A percentile compares a stretch with the other conserved stretches of the same genome.
Conservation (phyloP, 2,888 invertebrate genomes). For the Lithophane leautieri region DNA sequence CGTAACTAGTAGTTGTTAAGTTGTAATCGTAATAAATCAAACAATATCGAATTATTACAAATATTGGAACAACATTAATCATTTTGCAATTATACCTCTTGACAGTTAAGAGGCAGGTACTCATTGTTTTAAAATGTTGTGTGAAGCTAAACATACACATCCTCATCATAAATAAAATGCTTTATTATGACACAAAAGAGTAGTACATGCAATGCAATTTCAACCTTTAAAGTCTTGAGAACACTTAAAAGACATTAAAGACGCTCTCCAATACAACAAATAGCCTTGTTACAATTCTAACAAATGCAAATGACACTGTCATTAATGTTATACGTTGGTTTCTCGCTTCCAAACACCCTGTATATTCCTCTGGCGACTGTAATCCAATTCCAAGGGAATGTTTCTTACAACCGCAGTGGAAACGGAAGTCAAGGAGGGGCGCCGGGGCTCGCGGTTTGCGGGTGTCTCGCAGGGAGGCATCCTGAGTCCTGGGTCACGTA, state of each 20-base stretch:
- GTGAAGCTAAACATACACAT: neutral
- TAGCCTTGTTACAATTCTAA: slow-evolving; percentile 62
- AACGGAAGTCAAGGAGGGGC: slow-evolving; percentile 76
- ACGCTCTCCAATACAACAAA: slow-evolving; percentile 48
- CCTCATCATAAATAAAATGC: slow-evolving; percentile 1
- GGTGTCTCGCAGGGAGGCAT: slow-evolving; percentile 75
- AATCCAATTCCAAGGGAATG: slow-evolving; percentile 82
- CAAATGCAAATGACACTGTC: slow-evolving; percentile 67
- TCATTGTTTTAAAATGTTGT: slow-evolving; percentile 15
- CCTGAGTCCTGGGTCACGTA: slow-evolving; percentile 73
- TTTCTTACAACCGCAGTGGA: slow-evolving; percentile 80
- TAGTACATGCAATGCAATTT: slow-evolving; percentile 1
- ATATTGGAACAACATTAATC: slow-evolving; percentile 46
- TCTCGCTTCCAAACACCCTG: slow-evolving; percentile 41
- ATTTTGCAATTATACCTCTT: slow-evolving; percentile 41
- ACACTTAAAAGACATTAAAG: slow-evolving; percentile 28
- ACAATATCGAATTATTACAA: slow-evolving; percentile 44
- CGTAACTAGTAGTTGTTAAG: slow-evolving; percentile 50
- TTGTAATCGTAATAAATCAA: slow-evolving; percentile 51
- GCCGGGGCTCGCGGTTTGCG: slow-evolving; percentile 72
- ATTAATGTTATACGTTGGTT: slow-evolving; percentile 58
- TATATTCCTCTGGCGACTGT: slow-evolving; percentile 69
- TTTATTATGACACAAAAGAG: neutral
- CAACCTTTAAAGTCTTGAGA: neutral
- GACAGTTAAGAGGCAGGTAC: neutral